These are phyloP conservation scores for Parnassius glacialis DNA, from an alignment of 2,888 invertebrate genomes.

Conservation along the genomic window DNA sequence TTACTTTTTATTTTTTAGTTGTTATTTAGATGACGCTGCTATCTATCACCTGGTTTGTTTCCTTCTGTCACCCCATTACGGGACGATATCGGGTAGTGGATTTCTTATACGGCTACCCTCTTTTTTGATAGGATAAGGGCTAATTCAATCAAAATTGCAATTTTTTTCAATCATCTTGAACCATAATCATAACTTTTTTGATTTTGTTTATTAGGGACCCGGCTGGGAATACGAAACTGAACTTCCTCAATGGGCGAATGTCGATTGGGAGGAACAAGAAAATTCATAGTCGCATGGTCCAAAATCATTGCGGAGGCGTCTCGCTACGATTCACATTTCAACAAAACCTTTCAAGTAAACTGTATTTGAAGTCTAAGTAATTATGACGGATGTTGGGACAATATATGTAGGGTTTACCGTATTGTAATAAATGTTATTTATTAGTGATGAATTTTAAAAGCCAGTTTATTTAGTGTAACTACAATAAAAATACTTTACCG, in stretches of 20 bases:
- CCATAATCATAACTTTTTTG: too few relatives aligned
- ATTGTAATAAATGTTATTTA: constrained; percentile 10
- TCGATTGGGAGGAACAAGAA: constrained; percentile 90
- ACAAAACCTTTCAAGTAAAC: constrained; percentile 25
- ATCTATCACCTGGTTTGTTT: too few relatives aligned
- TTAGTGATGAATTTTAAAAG: constrained; percentile 10
- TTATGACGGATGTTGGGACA: constrained; percentile 7
- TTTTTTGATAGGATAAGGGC: too few relatives aligned
- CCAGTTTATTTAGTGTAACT: constrained; percentile 9
- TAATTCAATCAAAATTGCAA: too few relatives aligned
- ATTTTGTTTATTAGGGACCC: constrained; percentile 84
- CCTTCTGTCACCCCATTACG: too few relatives aligned
- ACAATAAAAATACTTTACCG: constrained; percentile 14
- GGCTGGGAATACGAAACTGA: constrained; percentile 97
- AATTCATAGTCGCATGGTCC: constrained; percentile 67
- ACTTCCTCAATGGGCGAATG: constrained; percentile 94
- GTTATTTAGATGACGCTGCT: too few relatives aligned
- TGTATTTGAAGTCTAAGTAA: constrained; percentile 4
- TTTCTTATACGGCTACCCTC: too few relatives aligned
- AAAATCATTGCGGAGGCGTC: constrained; percentile 55
- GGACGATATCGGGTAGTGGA: too few relatives aligned
- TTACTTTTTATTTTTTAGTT: too few relatives aligned
- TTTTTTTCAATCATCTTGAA: too few relatives aligned
- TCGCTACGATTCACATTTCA: constrained; percentile 40
- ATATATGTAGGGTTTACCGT: constrained; percentile 4